Evolutionary conservation across 2,888 invertebrate species (phyloP).

Genomic region (Drosophila paranaensis): DNA sequence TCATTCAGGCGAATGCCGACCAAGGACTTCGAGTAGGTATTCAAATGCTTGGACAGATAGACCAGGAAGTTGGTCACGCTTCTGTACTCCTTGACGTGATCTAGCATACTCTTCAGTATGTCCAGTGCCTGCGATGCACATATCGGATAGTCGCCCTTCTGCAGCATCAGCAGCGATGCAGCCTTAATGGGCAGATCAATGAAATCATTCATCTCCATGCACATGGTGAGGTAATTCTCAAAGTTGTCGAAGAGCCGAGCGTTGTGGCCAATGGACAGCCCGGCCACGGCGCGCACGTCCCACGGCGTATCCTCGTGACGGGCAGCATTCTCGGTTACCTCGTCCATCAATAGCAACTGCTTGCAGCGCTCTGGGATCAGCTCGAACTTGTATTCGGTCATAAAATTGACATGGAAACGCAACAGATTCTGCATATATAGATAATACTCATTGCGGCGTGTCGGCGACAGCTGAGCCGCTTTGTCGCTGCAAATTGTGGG

Average conservation of each 20-base stretch:
- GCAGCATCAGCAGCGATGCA: conserved; percentile 79
- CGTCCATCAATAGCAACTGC: conserved; percentile 44
- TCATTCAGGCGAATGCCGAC: conserved; percentile 17
- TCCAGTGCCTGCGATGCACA: conserved; percentile 52
- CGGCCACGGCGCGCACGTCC: conserved; percentile 88
- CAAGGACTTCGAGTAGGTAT: conserved; percentile 63
- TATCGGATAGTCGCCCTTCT: conserved; percentile 64
- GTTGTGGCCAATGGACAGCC: conserved; percentile 86
- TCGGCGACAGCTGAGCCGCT: conserved; percentile 72
- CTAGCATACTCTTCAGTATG: conserved; percentile 64
- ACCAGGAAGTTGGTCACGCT: conserved; percentile 78
- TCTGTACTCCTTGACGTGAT: conserved; percentile 59
- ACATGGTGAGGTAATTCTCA: conserved; percentile 56
- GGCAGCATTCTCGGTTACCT: conserved; percentile 82
- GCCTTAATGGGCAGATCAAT: conserved; percentile 76
- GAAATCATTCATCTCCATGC: conserved; percentile 50
- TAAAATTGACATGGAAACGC: conserved; percentile 83
- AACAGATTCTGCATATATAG: conserved; percentile 84
- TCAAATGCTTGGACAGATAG: conserved; percentile 73
- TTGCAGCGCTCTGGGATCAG: conserved; percentile 37
- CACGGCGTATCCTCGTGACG: conserved; percentile 86
- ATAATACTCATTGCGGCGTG: conserved; percentile 82
- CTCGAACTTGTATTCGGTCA: conserved; percentile 84
- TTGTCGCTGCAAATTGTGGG: conserved; percentile 3
- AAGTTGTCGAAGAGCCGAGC: conserved; percentile 84